These are phyloP conservation scores for Pterophyllum scalare DNA, from an alignment of 2,113 vertebrate genomes.

Conservation along the genomic window DNA sequence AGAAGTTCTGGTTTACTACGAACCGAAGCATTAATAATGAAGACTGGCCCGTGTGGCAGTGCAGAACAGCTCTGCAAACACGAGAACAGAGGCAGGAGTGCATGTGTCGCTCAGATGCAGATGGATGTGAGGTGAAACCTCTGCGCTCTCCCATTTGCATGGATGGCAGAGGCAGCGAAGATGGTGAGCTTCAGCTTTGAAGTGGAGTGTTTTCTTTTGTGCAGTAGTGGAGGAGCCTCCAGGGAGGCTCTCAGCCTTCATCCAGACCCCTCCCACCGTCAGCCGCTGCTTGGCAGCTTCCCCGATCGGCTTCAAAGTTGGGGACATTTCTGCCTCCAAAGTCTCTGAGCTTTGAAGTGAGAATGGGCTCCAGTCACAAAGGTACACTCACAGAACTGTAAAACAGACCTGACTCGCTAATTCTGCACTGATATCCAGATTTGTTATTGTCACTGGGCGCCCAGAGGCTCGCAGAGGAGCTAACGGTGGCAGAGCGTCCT, in stretches of 20 bases:
- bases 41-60: not conserved
- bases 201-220: conserved; percentile 3
- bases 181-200: conserved; percentile 24
- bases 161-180: not conserved
- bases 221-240: conserved; percentile 28
- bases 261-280: conserved; percentile 48
- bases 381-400: not conserved
- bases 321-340: conserved; percentile 37
- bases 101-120: not conserved
- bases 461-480: not conserved
- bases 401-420: not conserved
- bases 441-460: not conserved
- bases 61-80: not conserved
- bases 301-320: conserved; percentile 55
- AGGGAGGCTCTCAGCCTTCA: conserved; percentile 44
- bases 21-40: not conserved
- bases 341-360: conserved; percentile 52
- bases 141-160: not conserved
- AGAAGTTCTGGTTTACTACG: not conserved
- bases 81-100: not conserved
- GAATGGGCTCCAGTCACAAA: conserved; percentile 8
- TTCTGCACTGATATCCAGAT: not conserved
- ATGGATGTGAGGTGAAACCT: not conserved
- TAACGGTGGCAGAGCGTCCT: not conserved
- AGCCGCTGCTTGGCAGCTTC: conserved; percentile 31